Base-by-base conservation (phyloP, 2,797 vertebrate genomes). In the Poecilia velifera region DNA sequence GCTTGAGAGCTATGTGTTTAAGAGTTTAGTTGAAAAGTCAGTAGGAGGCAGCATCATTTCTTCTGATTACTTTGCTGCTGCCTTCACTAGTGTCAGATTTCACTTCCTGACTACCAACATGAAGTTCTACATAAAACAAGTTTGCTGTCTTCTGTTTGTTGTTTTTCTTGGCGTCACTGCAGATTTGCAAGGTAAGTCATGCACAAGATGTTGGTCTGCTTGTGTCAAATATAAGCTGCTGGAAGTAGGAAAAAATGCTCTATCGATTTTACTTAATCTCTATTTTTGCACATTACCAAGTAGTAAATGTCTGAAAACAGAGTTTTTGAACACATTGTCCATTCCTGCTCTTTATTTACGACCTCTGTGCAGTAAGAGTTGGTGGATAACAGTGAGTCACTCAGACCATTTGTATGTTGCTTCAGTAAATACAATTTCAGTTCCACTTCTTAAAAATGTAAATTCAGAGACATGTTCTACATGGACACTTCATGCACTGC, bases 161-260 rank as follows among this genome's bases (percentile, higher is more conserved):
- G 73, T 88, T 1, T 83, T 79, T 45, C 25, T 82, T 22, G 4
- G 10, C 25, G 76, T 75, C n/a, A 9, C 71, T 73, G 84, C 86
- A 83, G 86, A 89, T 12, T 57, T 13, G 1, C 53, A 79, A 1
- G 82, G 91, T 91, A 71, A 88, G 91, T 85, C 43, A 34, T 18
- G 12, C 12, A 62, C 4, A 62, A 62, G 28, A 14, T 62, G 57
- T 6, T 14, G 28, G 34, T 34, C 28, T 62, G 28, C 13, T 28
- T 34, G 14, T 31, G n/a, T 62, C 2, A 1, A 31, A 31, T 62
- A 62, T 16, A 16, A 13, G 8, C 2, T 36, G 14, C 16, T 64
- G 16, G 6, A 41, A 41, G 22, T 25, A 68, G 4, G 64, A 25
- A 41, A 68, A 20, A 68, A 41, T 13, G 1, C 36, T 41, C 64